Evolutionary conservation across 1,140 invertebrate species (phyloP).

Genomic region (Pseudachorutes palmiensis): DNA sequence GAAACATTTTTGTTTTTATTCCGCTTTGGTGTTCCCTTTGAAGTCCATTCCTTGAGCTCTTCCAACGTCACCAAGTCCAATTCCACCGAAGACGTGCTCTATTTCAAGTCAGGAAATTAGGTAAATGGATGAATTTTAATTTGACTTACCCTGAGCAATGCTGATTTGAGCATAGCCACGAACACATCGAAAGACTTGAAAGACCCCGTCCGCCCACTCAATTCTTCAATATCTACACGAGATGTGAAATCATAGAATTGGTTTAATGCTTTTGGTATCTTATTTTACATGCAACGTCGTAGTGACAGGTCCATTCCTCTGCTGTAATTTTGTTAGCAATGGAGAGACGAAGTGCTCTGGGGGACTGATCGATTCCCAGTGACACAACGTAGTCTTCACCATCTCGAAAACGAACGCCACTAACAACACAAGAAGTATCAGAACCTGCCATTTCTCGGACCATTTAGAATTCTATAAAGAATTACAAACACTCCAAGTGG

Average conservation of each 20-base stretch:
- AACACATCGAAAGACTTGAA: constrained; percentile 50
- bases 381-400: constrained; percentile 31
- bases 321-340: constrained; percentile 46
- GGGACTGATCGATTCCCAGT: constrained; percentile 7
- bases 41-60: constrained; percentile 42
- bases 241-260: not conserved
- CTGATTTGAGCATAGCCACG: constrained; percentile 48
- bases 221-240: constrained; percentile 47
- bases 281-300: constrained; percentile 46
- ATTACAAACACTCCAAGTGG: no score
- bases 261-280: not conserved
- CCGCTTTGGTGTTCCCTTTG: constrained; percentile 28
- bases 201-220: constrained; percentile 49
- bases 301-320: constrained; percentile 49
- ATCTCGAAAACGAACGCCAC: constrained; percentile 28
- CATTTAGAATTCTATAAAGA: no score
- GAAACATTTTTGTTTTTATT: not conserved
- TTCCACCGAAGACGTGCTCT: constrained; percentile 37
- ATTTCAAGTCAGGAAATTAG: not conserved
- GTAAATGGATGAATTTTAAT: not conserved
- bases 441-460: no score
- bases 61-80: constrained; percentile 45
- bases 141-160: constrained; percentile 45
- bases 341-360: not conserved
- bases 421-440: no score